phyloP scores from a whole-genome alignment of 2,113 vertebrate species.

The Pangasianodon hypophthalmus region DNA sequence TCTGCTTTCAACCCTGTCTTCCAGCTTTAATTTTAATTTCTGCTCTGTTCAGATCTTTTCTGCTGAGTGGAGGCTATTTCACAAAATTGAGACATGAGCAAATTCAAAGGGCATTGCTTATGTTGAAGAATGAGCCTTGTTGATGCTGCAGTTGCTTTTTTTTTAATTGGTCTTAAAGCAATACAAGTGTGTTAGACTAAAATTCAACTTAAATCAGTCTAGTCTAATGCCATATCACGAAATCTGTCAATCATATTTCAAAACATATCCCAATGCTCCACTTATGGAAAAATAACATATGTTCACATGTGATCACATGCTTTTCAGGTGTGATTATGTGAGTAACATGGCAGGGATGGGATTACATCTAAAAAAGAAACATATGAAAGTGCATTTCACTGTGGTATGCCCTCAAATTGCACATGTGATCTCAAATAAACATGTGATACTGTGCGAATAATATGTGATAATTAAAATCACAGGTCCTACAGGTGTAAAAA shows the following conservation, averaged over 20 bases:
- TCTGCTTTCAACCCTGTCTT: slow-evolving; percentile 43
- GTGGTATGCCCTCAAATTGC: background rate
- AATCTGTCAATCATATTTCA: slow-evolving; percentile 2
- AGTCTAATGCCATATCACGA: background rate
- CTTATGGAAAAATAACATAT: background rate
- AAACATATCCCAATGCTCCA: background rate
- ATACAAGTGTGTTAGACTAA: background rate
- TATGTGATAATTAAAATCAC: background rate
- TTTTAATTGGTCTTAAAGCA: slow-evolving; percentile 19
- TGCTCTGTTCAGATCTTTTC: slow-evolving; percentile 38
- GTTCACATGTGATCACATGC: background rate
- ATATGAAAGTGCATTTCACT: background rate
- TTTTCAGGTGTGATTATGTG: background rate
- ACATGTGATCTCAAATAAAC: background rate
- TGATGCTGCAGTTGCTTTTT: slow-evolving; percentile 23
- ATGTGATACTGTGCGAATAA: background rate
- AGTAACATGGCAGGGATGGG: background rate
- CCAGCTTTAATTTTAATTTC: slow-evolving; percentile 47
- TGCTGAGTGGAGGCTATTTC: slow-evolving; percentile 39
- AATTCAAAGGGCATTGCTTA: slow-evolving; percentile 11
- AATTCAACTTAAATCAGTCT: background rate
- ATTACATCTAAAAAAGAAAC: background rate
- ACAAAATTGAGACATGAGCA: slow-evolving; percentile 24
- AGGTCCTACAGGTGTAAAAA: background rate
- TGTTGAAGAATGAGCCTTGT: slow-evolving; percentile 6